Conservation (phyloP, 2,113 vertebrate genomes). For the Brachyhypopomus occidentalis region DNA sequence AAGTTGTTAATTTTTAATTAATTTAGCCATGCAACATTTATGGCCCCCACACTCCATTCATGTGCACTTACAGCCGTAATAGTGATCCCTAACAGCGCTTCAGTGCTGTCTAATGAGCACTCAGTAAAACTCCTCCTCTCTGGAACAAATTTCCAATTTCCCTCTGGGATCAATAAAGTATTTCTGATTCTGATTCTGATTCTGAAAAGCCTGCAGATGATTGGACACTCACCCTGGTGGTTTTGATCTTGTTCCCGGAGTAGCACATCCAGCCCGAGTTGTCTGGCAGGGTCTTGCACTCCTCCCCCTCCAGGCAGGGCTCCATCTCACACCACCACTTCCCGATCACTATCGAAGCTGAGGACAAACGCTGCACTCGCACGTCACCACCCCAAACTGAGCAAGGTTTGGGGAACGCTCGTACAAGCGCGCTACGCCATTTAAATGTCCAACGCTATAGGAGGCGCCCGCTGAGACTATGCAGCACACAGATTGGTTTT, state of each 20-base stretch:
- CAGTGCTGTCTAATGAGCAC: constrained; percentile 12
- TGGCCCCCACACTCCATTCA: background rate
- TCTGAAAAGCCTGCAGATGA: constrained; percentile 24
- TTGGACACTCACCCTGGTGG: constrained; percentile 75
- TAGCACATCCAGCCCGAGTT: constrained; percentile 86
- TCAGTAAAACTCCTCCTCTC: constrained; percentile 1
- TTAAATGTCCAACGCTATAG: background rate
- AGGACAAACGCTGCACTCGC: background rate
- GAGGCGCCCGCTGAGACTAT: background rate
- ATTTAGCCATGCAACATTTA: background rate
- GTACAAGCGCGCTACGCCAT: background rate
- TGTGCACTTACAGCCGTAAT: background rate
- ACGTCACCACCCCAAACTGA: background rate
- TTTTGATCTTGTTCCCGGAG: constrained; percentile 82
- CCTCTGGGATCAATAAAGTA: no score
- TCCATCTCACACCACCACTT: constrained; percentile 89
- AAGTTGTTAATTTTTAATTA: background rate
- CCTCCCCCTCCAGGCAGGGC: constrained; percentile 82
- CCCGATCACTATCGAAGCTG: constrained; percentile 82
- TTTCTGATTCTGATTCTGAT: no score
- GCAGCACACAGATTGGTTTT: no score
- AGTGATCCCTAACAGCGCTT: background rate
- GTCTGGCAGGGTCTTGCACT: constrained; percentile 84
- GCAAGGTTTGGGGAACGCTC: background rate
- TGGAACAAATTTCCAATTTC: no score